These are phyloP conservation scores for Aphrophora alni DNA, from an alignment of 2,888 invertebrate species.

Conservation along the genomic window DNA sequence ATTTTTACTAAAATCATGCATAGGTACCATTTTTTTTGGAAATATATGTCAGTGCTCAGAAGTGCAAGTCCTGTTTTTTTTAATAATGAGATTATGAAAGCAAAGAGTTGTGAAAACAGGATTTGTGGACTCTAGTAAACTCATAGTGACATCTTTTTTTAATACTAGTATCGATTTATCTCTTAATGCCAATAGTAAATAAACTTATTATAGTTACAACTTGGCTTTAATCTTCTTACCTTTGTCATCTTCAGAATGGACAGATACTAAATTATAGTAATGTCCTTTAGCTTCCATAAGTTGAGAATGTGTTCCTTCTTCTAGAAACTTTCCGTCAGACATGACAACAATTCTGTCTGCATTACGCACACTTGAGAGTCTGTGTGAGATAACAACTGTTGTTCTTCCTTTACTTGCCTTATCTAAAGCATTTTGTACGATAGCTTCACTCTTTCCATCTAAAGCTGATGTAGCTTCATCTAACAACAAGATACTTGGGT, in stretches of 20 bases:
- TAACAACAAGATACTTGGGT: not conserved
- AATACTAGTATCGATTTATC: too few species aligned
- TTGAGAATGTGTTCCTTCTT: slow-evolving; percentile 73
- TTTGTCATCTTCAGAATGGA: slow-evolving; percentile 25
- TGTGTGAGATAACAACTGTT: slow-evolving; percentile 80
- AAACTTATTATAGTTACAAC: too few species aligned
- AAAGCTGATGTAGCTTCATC: slow-evolving; percentile 85
- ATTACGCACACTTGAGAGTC: slow-evolving; percentile 69
- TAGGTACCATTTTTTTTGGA: too few species aligned
- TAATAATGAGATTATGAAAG: too few species aligned
- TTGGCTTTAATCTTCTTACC: not conserved
- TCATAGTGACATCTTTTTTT: too few species aligned
- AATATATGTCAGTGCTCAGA: too few species aligned
- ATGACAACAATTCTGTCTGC: not conserved
- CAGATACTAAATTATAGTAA: slow-evolving; percentile 72
- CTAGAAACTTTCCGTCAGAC: slow-evolving; percentile 59
- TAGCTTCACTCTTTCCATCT: slow-evolving; percentile 69
- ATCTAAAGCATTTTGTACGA: not conserved
- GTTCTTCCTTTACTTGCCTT: slow-evolving; percentile 69
- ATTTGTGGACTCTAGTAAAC: too few species aligned
- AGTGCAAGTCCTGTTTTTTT: too few species aligned
- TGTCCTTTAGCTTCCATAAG: slow-evolving; percentile 69
- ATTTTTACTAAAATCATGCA: too few species aligned
- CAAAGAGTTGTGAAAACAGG: too few species aligned
- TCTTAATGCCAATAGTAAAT: too few species aligned